These are phyloP conservation scores for Cyrtonyx montezumae DNA, from an alignment of 2,113 vertebrate species.

Conservation along the genomic window DNA sequence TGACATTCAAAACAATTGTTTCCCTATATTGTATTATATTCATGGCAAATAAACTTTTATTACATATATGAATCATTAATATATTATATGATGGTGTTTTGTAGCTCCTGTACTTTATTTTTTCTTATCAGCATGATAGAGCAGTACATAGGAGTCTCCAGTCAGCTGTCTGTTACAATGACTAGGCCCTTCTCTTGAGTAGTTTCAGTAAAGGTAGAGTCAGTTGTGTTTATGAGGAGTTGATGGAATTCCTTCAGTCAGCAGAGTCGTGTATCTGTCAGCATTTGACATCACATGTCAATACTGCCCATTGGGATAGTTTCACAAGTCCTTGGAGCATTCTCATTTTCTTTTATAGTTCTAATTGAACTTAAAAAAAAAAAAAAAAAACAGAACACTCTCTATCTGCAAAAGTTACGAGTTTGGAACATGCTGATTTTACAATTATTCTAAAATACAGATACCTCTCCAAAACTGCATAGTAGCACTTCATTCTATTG, in stretches of 20 bases:
- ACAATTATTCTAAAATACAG: neutral
- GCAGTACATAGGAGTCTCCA: neutral
- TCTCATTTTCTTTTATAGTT: neutral
- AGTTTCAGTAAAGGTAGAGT: neutral
- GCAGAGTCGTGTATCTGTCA: neutral
- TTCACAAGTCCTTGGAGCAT: neutral
- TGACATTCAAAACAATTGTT: neutral
- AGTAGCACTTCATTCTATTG: neutral
- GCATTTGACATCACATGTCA: neutral
- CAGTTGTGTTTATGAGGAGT: neutral
- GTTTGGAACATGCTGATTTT: neutral
- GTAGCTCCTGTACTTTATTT: neutral
- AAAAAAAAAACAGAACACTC: neutral
- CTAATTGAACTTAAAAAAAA: neutral
- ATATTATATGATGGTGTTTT: neutral
- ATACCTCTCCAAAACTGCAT: neutral
- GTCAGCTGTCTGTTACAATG: neutral
- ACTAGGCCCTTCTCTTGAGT: neutral
- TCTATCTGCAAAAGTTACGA: neutral
- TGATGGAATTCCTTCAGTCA: neutral
- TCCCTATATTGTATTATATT: neutral
- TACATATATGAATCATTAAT: neutral
- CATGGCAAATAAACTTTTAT: neutral
- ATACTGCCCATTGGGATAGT: neutral
- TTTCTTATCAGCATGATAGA: neutral